These are phyloP conservation scores for Chloroclystis v-ata DNA, from an alignment of 2,888 invertebrate species.

Conservation along the genomic window DNA sequence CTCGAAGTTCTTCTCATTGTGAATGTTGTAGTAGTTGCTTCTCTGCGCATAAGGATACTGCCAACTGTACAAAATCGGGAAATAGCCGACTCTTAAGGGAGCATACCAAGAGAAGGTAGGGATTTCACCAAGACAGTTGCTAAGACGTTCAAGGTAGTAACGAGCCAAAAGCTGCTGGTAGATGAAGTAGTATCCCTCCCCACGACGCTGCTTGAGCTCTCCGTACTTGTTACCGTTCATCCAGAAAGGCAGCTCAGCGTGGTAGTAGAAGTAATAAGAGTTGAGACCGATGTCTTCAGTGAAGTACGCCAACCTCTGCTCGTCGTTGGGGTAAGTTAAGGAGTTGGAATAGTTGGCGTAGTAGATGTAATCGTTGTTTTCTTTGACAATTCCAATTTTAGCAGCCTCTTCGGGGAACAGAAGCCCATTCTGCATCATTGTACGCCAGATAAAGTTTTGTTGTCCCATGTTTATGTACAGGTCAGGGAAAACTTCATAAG, in stretches of 20 bases:
- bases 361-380: conserved; percentile 63
- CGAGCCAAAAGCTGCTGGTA: conserved; percentile 83
- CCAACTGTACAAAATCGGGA: conserved; percentile 38
- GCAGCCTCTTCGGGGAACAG: conserved; percentile 47
- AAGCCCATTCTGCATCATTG: conserved; percentile 60
- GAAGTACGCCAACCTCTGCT: conserved; percentile 81
- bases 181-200: conserved; percentile 81
- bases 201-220: conserved; percentile 75
- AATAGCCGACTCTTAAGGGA: conserved; percentile 66
- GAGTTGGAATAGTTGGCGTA: conserved; percentile 80
- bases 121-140: conserved; percentile 80
- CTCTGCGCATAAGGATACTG: conserved; percentile 77
- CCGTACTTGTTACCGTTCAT: conserved; percentile 71
- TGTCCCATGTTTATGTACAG: conserved; percentile 80
- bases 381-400: conserved; percentile 58
- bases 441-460: conserved; percentile 61
- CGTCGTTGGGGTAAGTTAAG: conserved; percentile 71
- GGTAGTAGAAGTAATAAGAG: conserved; percentile 81
- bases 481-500: conserved; percentile 82
- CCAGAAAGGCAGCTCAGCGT: conserved; percentile 81
- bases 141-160: conserved; percentile 83
- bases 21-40: conserved; percentile 79
- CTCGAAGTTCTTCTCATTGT: conserved; percentile 68
- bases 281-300: conserved; percentile 84
- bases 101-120: conserved; percentile 80